Evolutionary conservation across 1,140 invertebrate genomes (phyloP), one percentile per base, ranked within the genome.

Genomic region (Dufourea novaeangliae): DNA sequence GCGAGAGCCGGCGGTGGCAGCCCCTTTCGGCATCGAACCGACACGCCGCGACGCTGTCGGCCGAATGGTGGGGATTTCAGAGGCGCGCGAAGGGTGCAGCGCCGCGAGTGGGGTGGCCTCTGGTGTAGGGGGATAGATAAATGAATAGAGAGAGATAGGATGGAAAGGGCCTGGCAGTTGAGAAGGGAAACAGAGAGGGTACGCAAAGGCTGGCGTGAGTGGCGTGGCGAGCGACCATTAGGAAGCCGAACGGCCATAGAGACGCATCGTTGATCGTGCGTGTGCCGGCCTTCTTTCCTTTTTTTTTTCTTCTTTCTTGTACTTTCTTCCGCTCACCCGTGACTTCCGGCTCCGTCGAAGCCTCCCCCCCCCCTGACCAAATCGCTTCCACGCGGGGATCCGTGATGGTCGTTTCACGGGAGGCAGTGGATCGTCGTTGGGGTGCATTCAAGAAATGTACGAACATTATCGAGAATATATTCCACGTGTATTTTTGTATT

Each of bases 151-250:
- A 68, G 83, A 87, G 87, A 83, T 72, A 78, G 62, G 14, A 44
- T 50, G 54, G 80, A 57, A 61, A 37, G 82, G n/a, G n/a, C n/a
- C n/a, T n/a, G n/a, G 54, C 54, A 71, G 80, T 22, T 70, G 29
- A 50, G 52, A 27, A 79, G 70, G 77, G 78, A 67, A 73, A n/a
- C n/a, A n/a, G 63, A 81, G 80, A 50, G 74, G 71, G 63, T 81
- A 84, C 69, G 72, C 87, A 79, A 85, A 70, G 81, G 62, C 74
- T 86, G 81, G 85, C 89, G 83, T 87, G 81, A 59, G 72, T 86
- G 81, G 85, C 89, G 83, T 87, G 87, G 80, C 77, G 37, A 81
- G 72, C 74, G 85, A 84, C 86, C 91, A 92, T 92, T 92, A 91
- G 88, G 85, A 84, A 89, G 82, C 82, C 86, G 89, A 86, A 89